A percentile compares a stretch with the other conserved stretches of the same genome.
Evolutionary conservation across 2,888 invertebrate species (phyloP).

Genomic region (Podotricha telesiphe): DNA sequence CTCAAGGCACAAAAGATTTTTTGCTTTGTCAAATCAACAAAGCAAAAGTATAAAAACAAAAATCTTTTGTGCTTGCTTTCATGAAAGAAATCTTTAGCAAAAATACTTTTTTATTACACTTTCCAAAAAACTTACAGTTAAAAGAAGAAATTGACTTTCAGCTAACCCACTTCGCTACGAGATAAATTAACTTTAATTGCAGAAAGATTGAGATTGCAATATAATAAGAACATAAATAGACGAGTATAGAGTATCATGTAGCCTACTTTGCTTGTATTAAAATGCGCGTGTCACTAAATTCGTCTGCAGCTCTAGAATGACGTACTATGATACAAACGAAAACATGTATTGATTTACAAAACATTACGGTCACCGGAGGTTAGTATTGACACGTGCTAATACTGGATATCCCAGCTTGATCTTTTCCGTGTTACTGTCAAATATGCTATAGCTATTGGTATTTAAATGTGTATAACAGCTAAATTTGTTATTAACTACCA

Average conservation of each 20-base stretch:
- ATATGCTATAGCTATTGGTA: too few species aligned
- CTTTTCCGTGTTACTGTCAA: background rate
- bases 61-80: background rate
- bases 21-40: slow-evolving; percentile 14
- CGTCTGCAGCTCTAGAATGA: slow-evolving; percentile 25
- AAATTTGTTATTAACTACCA: background rate
- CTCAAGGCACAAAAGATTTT: too few species aligned
- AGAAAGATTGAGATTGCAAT: background rate
- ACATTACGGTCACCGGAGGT: slow-evolving; percentile 50
- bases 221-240: background rate
- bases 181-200: slow-evolving; percentile 4
- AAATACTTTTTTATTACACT: slow-evolving; percentile 1
- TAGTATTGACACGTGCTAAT: slow-evolving; percentile 36
- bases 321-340: slow-evolving; percentile 49
- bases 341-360: slow-evolving; percentile 57
- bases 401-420: slow-evolving; percentile 11
- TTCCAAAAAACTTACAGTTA: background rate
- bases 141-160: slow-evolving; percentile 4
- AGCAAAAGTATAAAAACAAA: too few species aligned
- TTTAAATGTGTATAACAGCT: background rate
- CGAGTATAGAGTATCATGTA: background rate
- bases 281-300: background rate
- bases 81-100: background rate
- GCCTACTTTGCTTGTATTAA: background rate
- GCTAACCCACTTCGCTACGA: background rate